Evolutionary conservation across 2,888 invertebrate species (phyloP), one percentile per base, ranked within the genome.

Genomic region (Terebella lapidaria): DNA sequence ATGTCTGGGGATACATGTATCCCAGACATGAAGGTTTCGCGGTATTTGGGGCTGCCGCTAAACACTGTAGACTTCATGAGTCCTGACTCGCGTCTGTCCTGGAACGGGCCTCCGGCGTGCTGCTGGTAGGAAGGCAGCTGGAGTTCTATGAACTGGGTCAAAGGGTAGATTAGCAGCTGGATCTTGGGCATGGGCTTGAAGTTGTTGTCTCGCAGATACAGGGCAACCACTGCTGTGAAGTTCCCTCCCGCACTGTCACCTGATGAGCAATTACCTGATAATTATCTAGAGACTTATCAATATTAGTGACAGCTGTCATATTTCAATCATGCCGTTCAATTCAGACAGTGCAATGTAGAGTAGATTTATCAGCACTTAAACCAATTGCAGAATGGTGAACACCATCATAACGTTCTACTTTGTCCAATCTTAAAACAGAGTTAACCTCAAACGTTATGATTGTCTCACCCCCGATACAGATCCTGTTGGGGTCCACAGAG

Each of bases 211-310:
- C 65, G 57, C 22, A 70, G 56, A 52, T 54, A 60, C 56, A 62
- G 51, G 10, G 68, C 42, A 18, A 70, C 67, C 2, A 66, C 67
- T 2, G 68, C 68, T n/a, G 70, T 70, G 51, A 66, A 35, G 54
- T 67, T 67, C 15, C 66, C 67, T 4, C 67, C 67, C 5, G 67
- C 62, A 56, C 67, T 67, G 53, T 57, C 62, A 26, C 66, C 67
- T 67, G 49, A 15, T 10, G n/a, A 15, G 42, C n/a, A n/a, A n/a
- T n/a, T n/a, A n/a, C n/a, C n/a, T n/a, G n/a, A n/a, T n/a, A n/a
- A n/a, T n/a, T n/a, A n/a, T n/a, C n/a, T n/a, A n/a, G n/a, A n/a
- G n/a, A n/a, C n/a, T n/a, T n/a, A n/a, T n/a, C n/a, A n/a, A n/a
- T n/a, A n/a, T n/a, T n/a, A n/a, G n/a, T n/a, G n/a, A n/a, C n/a